Base-by-base conservation (phyloP, 2,797 vertebrate species). In the Microctenopoma steveboyesi region DNA sequence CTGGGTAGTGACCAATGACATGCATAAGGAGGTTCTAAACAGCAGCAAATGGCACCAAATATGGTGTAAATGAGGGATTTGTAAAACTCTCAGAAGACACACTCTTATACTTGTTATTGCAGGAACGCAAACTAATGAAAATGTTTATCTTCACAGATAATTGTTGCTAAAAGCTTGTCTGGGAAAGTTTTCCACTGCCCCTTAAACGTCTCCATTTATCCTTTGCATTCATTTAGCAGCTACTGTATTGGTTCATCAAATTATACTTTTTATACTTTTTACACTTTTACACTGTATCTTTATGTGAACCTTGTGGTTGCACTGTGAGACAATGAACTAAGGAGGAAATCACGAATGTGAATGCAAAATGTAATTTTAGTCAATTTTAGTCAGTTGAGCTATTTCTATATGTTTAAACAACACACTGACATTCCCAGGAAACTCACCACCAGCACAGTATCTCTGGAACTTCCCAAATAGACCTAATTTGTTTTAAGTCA, bases 21-120 rank as follows among this genome's bases (percentile, higher is more conserved):
- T 9, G 27, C 13, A 48, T 57, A 14, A 73, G 58, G 8, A 72
- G 58, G 64, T n/a, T 6, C 13, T 35, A 12, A 14, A 22, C 28
- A 25, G 28, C 47, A 28, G 43, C 58, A 47, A 9, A 22, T 64
- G 73, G 63, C 33, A 48, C 47, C 67, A 67, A 76, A 74, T 58
- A 56, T 49, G 61, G 62, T 59, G 39, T 69, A 46, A 68, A n/a
- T 30, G 4, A 0, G 25, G 52, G 50, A 40, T 76, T 76, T 70
- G 39, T 48, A 16, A 47, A 10, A 45, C 37, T 52, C 40, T 67
- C 42, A 58, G 16, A 56, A 58, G 10, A 33, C 37, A 33, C 57
- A 30, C 79, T n/a, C n/a, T 10, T 30, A 13, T 61, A 48, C 40
- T 5, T 15, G 56, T 51, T 18, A 33, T 33, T 33, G 30, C 5